Conservation (phyloP, 1,140 invertebrate species). For the Schlechtendalia chinensis region DNA sequence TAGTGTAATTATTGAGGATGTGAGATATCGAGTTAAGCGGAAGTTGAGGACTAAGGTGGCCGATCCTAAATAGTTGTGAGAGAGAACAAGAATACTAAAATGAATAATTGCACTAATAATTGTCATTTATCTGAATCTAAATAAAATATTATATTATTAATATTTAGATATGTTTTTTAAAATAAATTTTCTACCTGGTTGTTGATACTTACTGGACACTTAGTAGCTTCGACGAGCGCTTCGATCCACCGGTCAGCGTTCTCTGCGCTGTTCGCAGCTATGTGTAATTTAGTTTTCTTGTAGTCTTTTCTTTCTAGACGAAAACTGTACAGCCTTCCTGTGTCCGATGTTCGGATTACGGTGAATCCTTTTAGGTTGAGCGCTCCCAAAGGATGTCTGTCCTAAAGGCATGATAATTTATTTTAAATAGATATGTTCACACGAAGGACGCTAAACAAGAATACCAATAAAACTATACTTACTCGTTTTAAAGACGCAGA, state of each 20-base stretch:
- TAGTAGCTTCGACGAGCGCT: slow-evolving; percentile 27
- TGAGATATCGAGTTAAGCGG: too few relatives aligned
- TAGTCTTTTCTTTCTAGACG: slow-evolving; percentile 16
- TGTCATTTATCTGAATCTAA: too few relatives aligned
- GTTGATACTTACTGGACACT: slow-evolving; percentile 3
- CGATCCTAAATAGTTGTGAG: too few relatives aligned
- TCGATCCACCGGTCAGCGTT: slow-evolving; percentile 30
- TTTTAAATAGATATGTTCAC: neutral
- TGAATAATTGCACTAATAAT: too few relatives aligned
- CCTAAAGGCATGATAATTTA: neutral
- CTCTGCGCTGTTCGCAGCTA: slow-evolving; percentile 22
- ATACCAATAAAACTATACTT: neutral
- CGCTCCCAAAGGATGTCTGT: slow-evolving; percentile 23
- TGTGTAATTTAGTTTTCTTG: slow-evolving; percentile 43
- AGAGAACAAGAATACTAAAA: too few relatives aligned
- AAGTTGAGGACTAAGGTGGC: too few relatives aligned
- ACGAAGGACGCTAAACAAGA: neutral
- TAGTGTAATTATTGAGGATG: too few relatives aligned
- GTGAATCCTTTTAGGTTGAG: slow-evolving; percentile 33
- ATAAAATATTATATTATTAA: too few relatives aligned
- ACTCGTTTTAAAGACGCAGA: slow-evolving; percentile 69
- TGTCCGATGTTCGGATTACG: slow-evolving; percentile 22
- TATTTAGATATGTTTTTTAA: too few relatives aligned
- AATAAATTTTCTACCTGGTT: too few relatives aligned
- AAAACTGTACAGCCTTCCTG: slow-evolving; percentile 17